These are phyloP conservation scores for Halcyon chelicuti DNA, from an alignment of 2,797 vertebrate genomes.

Conservation along the genomic window DNA sequence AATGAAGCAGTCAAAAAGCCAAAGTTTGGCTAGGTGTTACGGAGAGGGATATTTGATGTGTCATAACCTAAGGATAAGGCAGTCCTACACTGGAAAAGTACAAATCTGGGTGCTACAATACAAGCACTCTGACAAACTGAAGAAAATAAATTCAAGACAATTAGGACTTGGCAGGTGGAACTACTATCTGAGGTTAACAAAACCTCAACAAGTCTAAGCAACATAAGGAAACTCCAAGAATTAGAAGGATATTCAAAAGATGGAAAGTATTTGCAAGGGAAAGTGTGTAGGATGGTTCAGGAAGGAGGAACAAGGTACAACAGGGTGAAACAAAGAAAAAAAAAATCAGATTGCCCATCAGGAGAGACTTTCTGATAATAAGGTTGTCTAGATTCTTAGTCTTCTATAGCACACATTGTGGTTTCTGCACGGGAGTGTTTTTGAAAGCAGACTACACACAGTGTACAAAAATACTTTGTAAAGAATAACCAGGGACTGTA, in stretches of 20 bases:
- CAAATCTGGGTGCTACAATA: neutral
- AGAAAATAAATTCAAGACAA: constrained; percentile 3
- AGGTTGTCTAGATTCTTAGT: neutral
- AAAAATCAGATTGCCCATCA: neutral
- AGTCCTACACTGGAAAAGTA: neutral
- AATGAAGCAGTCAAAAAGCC: neutral
- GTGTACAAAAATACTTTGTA: neutral
- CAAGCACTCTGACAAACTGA: neutral
- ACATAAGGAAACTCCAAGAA: neutral
- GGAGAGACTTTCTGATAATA: neutral
- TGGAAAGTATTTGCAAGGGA: constrained; percentile 2
- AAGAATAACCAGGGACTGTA: neutral
- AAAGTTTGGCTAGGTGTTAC: neutral
- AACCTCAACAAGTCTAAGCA: constrained; percentile 21
- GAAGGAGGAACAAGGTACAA: neutral
- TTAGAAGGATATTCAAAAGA: constrained; percentile 8
- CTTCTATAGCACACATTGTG: neutral
- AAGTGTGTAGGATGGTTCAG: neutral
- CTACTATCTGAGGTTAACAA: constrained; percentile 12
- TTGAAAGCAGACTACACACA: neutral
- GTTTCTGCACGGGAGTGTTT: neutral
- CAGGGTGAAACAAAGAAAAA: constrained; percentile 26
- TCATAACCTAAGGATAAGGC: neutral
- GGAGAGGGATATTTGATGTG: neutral
- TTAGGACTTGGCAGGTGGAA: neutral